Base-by-base conservation (phyloP, 2,113 vertebrate species). In the Strix uralensis region DNA sequence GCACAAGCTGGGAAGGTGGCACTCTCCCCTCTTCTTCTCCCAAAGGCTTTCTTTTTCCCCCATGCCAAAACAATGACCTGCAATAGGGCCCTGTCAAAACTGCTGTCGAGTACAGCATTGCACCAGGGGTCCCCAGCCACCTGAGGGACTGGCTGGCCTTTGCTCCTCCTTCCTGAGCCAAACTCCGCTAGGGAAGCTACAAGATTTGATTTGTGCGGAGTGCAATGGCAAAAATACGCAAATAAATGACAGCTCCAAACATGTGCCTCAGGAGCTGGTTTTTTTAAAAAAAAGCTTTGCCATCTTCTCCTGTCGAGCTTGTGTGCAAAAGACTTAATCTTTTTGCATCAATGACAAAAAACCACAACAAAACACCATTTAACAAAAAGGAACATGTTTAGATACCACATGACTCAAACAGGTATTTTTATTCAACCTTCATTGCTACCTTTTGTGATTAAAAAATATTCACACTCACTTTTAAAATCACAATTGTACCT, bases 61-160 rank as follows among this genome's bases (percentile, higher is more conserved):
- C 38, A 36, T 23, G 30, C 27, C 55, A 59, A 86, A 92, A 82
- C 49, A 58, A 22, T 1, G 4, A 49, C 42, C 71, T 40, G 3
- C 61, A 75, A 80, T 78, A 86, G 13, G 5, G 5, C 8, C 78
- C 81, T 70, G 59, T 49, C 13, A 21, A 58, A 59, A 23, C 16
- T 2, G 4, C 63, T 66, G 92, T 61, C 29, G 4, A 86, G 85
- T 38, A 81, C 38, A 17, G 67, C 20, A 51, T 61, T 15, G 22
- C 0, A 0, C 42, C 7, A 5, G 46, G 13, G 1, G 0, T 34
- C 55, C 16, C 19, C 32, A 46, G 47, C 36, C 34, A 61, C 73
- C 46, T 18, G 15, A 57, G 54, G 42, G 54, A 30, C 71, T 14
- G 17, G 20, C 10, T 83, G 66, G 54, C 47, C 81, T 69, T 59